Percentiles rank a stretch among this genome's conserved stretches.
Evolutionary conservation across 2,888 invertebrate genomes (phyloP).

Genomic region (Leptogaster cylindrica): DNA sequence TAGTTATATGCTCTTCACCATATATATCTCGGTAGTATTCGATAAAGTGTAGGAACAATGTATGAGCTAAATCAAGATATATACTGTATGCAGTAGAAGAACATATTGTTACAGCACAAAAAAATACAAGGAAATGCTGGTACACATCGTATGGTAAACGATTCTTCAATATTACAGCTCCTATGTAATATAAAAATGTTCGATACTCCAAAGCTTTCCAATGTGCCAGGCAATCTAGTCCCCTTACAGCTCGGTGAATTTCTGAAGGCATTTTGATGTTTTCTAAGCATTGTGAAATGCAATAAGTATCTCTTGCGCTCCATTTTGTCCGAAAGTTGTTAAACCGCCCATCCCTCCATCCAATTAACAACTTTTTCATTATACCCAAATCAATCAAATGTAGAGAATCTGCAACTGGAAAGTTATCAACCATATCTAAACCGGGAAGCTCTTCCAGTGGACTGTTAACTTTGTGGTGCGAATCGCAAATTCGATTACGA

Average conservation of each 20-base stretch:
- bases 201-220: no score
- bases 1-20: slow-evolving; percentile 53
- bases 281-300: slow-evolving; percentile 4
- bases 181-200: slow-evolving; percentile 49
- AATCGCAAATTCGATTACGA: no score
- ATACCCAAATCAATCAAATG: no score
- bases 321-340: slow-evolving; percentile 38
- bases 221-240: slow-evolving; percentile 46
- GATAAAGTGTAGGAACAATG: slow-evolving; percentile 47
- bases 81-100: slow-evolving; percentile 39
- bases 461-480: slow-evolving; percentile 23
- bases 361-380: slow-evolving; percentile 47
- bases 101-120: no score
- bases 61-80: slow-evolving; percentile 44
- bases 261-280: slow-evolving; percentile 46
- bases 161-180: slow-evolving; percentile 48
- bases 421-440: slow-evolving; percentile 51
- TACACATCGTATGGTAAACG: no score
- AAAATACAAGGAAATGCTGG: no score
- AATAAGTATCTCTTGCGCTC: slow-evolving; percentile 29
- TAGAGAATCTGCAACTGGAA: no score
- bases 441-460: slow-evolving; percentile 45
- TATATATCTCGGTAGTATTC: slow-evolving; percentile 51
- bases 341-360: slow-evolving; percentile 48
- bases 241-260: slow-evolving; percentile 47